phyloP scores from a whole-genome alignment of 2,888 invertebrate species.

The Patella depressa region DNA sequence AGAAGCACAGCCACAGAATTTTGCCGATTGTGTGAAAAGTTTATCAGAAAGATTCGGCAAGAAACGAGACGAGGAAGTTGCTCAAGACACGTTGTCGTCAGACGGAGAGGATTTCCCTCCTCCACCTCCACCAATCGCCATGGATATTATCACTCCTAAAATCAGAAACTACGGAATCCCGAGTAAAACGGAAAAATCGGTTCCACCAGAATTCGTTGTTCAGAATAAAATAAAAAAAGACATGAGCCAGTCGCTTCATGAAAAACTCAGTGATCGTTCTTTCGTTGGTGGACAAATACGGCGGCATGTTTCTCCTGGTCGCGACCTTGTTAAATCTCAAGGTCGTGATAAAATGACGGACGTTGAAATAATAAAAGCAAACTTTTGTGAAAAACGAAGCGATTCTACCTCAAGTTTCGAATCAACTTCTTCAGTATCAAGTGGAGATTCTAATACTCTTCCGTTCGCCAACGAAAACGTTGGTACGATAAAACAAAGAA shows the following conservation, averaged over 20 bases:
- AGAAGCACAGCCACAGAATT: slow-evolving; percentile 60
- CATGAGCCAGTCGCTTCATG: slow-evolving; percentile 6
- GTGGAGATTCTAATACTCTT: slow-evolving; percentile 88
- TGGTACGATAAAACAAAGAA: slow-evolving; percentile 93
- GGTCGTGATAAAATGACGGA: slow-evolving; percentile 18
- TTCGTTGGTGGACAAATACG: slow-evolving; percentile 20
- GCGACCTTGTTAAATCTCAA: slow-evolving; percentile 9
- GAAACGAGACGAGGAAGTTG: slow-evolving; percentile 56
- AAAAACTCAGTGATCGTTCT: slow-evolving; percentile 17
- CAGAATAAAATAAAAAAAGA: slow-evolving; percentile 14
- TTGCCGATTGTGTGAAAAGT: slow-evolving; percentile 70
- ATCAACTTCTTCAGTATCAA: slow-evolving; percentile 75
- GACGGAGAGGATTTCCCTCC: slow-evolving; percentile 66
- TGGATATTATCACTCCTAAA: slow-evolving; percentile 66
- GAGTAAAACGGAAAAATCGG: slow-evolving; percentile 46
- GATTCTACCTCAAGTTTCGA: slow-evolving; percentile 48
- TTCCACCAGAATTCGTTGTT: slow-evolving; percentile 17
- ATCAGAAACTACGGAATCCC: slow-evolving; percentile 65
- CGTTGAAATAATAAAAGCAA: slow-evolving; percentile 4
- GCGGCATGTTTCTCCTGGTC: slow-evolving; percentile 18
- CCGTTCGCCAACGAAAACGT: slow-evolving; percentile 99
- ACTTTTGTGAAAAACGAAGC: slow-evolving; percentile 32
- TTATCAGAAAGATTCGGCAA: slow-evolving; percentile 64
- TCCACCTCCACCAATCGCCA: slow-evolving; percentile 65
- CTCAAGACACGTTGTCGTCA: slow-evolving; percentile 57